Evolutionary conservation across 2,113 vertebrate species (phyloP).

Genomic region (Dromiciops gliroides): DNA sequence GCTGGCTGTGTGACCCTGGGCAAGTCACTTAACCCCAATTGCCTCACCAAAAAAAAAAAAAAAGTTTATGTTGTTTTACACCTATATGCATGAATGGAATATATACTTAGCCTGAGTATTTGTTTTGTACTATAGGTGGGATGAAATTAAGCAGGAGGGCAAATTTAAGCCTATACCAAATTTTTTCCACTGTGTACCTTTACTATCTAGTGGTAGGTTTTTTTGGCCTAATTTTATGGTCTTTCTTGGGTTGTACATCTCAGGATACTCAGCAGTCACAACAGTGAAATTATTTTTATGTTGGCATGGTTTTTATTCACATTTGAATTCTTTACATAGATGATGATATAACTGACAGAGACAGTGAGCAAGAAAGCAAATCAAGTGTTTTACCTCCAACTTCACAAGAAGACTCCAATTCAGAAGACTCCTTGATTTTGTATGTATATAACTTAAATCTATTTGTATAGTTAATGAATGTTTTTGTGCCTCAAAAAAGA

Average conservation of each 20-base stretch:
- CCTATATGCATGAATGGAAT: slow-evolving; percentile 8
- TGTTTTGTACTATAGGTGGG: not conserved
- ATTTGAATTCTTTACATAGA: slow-evolving; percentile 66
- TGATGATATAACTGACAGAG: slow-evolving; percentile 41
- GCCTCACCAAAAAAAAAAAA: too few relatives aligned
- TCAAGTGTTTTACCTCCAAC: slow-evolving; percentile 31
- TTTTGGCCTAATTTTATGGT: slow-evolving; percentile 35
- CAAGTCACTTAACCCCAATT: too few relatives aligned
- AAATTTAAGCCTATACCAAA: slow-evolving; percentile 19
- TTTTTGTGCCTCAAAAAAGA: slow-evolving; percentile 24
- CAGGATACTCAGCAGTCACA: slow-evolving; percentile 9
- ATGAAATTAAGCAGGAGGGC: slow-evolving; percentile 26
- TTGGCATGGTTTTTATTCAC: slow-evolving; percentile 41
- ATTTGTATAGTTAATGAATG: slow-evolving; percentile 48
- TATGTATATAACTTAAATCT: slow-evolving; percentile 68
- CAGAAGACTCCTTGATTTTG: slow-evolving; percentile 63
- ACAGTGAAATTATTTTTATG: slow-evolving; percentile 45
- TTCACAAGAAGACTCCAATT: slow-evolving; percentile 35
- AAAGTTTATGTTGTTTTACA: slow-evolving; percentile 30
- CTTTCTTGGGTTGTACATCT: slow-evolving; percentile 49
- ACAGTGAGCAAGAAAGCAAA: slow-evolving; percentile 59
- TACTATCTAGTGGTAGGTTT: not conserved
- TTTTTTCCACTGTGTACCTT: not conserved
- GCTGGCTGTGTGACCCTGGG: too few relatives aligned
- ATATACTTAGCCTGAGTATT: not conserved